These are phyloP conservation scores for Ceriagrion tenellum DNA, from an alignment of 2,888 invertebrate genomes.

Conservation along the genomic window DNA sequence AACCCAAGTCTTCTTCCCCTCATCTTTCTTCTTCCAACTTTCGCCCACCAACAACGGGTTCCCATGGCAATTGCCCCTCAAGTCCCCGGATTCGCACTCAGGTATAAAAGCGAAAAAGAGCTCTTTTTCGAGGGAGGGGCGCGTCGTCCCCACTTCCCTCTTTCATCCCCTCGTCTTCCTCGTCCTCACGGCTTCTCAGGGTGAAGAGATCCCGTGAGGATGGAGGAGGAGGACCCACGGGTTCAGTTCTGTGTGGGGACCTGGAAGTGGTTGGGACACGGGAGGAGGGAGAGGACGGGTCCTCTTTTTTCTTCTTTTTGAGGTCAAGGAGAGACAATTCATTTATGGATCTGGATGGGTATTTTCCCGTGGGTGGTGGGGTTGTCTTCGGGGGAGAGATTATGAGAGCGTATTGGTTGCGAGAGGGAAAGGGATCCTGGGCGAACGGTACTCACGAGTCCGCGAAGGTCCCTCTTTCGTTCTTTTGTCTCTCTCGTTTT, in stretches of 20 bases:
- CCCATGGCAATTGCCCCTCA: neutral
- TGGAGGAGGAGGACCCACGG: neutral
- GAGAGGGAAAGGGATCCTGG: slow-evolving; percentile 13
- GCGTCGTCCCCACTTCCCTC: neutral
- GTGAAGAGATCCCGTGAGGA: neutral
- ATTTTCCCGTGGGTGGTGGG: neutral
- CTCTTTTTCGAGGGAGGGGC: neutral
- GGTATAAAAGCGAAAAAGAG: neutral
- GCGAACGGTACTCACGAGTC: neutral
- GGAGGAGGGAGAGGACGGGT: neutral
- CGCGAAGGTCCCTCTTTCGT: neutral
- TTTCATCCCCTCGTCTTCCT: neutral
- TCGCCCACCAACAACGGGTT: neutral
- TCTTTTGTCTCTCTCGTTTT: neutral
- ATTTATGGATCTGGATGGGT: slow-evolving; percentile 18
- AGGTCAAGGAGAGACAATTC: slow-evolving; percentile 7
- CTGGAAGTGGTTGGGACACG: no score
- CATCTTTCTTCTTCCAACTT: neutral
- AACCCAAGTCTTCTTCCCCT: neutral
- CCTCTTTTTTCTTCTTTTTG: neutral
- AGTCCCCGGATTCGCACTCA: neutral
- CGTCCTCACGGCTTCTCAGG: neutral
- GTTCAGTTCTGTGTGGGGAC: no score
- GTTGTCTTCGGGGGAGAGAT: neutral
- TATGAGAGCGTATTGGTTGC: neutral